Conservation (phyloP, 2,888 invertebrate genomes). For the Phytoseiulus persimilis region DNA sequence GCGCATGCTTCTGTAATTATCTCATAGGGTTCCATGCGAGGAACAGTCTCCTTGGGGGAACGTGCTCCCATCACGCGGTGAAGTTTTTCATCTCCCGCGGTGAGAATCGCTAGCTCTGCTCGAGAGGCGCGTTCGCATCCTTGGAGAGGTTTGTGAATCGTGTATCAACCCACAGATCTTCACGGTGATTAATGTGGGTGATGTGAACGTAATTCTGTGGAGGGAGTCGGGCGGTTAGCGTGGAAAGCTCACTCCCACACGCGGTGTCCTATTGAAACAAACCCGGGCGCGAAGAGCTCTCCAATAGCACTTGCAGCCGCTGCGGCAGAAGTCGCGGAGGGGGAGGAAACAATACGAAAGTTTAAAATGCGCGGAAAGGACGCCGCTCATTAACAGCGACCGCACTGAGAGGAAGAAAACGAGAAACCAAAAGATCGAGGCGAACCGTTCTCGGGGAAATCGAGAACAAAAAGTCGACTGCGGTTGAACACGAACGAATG, state of each 20-base stretch:
- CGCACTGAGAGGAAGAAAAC: background rate
- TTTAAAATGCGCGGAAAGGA: background rate
- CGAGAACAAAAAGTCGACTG: background rate
- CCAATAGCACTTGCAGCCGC: background rate
- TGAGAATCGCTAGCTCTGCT: no score
- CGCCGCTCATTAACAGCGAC: background rate
- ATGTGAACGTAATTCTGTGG: no score
- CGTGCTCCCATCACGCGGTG: no score
- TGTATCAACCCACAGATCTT: no score
- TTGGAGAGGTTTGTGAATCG: no score
- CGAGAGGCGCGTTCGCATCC: no score
- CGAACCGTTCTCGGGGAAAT: background rate
- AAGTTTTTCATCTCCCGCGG: no score
- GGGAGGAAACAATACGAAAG: background rate
- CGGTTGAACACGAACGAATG: background rate
- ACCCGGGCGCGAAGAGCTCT: background rate
- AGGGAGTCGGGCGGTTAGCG: background rate
- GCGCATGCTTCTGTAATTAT: no score
- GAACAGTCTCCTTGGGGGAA: no score
- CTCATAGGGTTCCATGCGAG: no score
- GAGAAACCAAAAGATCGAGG: background rate
- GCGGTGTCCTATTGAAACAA: background rate
- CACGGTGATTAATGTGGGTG: no score
- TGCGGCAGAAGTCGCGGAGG: background rate
- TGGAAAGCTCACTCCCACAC: background rate